Evolutionary conservation across 1,140 invertebrate species (phyloP), one percentile per base, ranked within the genome.

Genomic region (Apis laboriosa): DNA sequence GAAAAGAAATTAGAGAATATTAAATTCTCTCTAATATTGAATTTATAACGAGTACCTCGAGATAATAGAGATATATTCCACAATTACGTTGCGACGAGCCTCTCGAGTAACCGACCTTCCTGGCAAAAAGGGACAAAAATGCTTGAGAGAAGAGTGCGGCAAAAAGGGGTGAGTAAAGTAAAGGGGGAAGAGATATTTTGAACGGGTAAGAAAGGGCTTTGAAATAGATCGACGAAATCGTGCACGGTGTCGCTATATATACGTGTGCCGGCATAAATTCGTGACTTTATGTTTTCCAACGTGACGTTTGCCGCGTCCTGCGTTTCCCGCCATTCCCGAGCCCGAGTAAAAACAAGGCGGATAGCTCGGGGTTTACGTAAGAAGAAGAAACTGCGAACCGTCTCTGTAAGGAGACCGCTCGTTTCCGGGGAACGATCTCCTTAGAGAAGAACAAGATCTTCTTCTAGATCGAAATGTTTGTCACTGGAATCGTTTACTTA

Each of bases 311-410:
- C 34, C 21, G 72, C 34, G 15, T 60, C 72, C 43, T 49, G 73
- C 53, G 15, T 67, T 77, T 77, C 63, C 60, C 75, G 75, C 75
- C 51, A 64, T 77, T 67, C 75, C 56, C 53, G 51, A 34, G 49
- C 19, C 49, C 75, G 17, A 67, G 75, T 51, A 56, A 67, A 77
- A 77, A 66, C 75, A 77, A 55, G 49, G 75, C 63, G 75, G 63
- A 67, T 67, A 34, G 63, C 24, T 67, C 12, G 12, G 11, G 51
- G 75, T 77, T 67, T 77, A 77, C 75, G 63, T 67, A 67, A 77
- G 75, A 77, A 77, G 75, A 77, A 66, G 75, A 67, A 77, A 77
- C 51, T 21, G 49, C 24, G 0, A 19, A 17, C 13, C 24, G 63
- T 55, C 67, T 34, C 24, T 34, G 43, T 15, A 11, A 43, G 2